Conservation (phyloP, 2,113 vertebrate species). For the Hucho hucho region DNA sequence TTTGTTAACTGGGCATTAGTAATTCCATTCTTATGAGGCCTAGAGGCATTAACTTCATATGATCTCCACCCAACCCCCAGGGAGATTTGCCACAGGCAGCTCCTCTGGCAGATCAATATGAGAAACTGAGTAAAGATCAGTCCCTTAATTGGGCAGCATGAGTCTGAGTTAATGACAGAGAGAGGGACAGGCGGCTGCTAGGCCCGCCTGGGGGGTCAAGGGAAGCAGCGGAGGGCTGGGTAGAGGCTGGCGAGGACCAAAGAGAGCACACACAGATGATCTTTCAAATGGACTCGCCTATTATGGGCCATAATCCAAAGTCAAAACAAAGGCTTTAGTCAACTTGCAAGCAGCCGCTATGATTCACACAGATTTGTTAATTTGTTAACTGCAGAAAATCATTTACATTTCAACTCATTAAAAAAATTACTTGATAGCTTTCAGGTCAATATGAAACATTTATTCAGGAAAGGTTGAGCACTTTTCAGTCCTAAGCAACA, state of each 20-base stretch:
- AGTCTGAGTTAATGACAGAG: slow-evolving; percentile 46
- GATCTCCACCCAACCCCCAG: slow-evolving; percentile 28
- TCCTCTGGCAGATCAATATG: slow-evolving; percentile 50
- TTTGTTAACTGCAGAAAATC: too few relatives aligned
- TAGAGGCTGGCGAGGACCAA: slow-evolving; percentile 11
- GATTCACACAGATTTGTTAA: not conserved
- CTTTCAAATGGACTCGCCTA: slow-evolving; percentile 18
- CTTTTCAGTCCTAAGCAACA: too few relatives aligned
- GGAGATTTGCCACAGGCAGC: slow-evolving; percentile 28
- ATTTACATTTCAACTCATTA: too few relatives aligned
- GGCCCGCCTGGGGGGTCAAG: slow-evolving; percentile 33
- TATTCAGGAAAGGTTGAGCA: too few relatives aligned
- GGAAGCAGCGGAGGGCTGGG: slow-evolving; percentile 15
- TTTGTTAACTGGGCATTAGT: slow-evolving; percentile 7
- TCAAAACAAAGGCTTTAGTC: slow-evolving; percentile 9
- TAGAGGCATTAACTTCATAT: slow-evolving; percentile 31
- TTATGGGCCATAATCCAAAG: not conserved
- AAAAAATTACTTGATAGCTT: too few relatives aligned
- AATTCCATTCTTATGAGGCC: slow-evolving; percentile 21
- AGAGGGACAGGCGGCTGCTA: slow-evolving; percentile 1
- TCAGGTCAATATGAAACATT: too few relatives aligned
- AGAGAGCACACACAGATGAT: slow-evolving; percentile 8
- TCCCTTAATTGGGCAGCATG: slow-evolving; percentile 56
- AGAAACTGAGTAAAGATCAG: slow-evolving; percentile 50
- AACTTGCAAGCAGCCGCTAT: not conserved